phyloP scores from a whole-genome alignment of 2,888 invertebrate genomes.

The Ypsolopha sequella region DNA sequence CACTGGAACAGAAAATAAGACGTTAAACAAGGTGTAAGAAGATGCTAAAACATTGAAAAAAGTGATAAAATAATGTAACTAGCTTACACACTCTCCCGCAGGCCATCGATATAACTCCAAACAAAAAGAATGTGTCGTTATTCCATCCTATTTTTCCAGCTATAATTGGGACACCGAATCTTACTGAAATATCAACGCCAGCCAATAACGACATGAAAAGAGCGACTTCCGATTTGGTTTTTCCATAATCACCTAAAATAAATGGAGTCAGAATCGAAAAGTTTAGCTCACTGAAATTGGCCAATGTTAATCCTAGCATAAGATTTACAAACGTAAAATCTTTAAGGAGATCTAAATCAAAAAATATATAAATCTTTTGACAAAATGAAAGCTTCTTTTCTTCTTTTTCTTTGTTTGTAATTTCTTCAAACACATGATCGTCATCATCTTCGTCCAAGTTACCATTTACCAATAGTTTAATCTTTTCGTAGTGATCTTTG shows the following conservation, averaged over 20 bases:
- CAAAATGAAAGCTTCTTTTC: slow-evolving; percentile 49
- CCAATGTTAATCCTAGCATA: slow-evolving; percentile 78
- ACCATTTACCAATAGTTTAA: slow-evolving; percentile 37
- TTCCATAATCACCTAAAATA: slow-evolving; percentile 77
- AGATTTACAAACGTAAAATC: slow-evolving; percentile 78
- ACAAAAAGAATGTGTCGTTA: slow-evolving; percentile 77
- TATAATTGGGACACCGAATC: slow-evolving; percentile 77
- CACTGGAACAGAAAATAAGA: slow-evolving; percentile 43
- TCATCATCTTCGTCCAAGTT: slow-evolving; percentile 29
- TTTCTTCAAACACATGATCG: slow-evolving; percentile 31
- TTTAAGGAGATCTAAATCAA: slow-evolving; percentile 77
- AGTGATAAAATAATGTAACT: too few relatives aligned
- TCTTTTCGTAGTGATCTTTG: slow-evolving; percentile 26
- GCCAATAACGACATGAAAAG: slow-evolving; percentile 78
- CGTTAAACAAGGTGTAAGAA: not conserved
- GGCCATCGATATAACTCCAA: slow-evolving; percentile 77
- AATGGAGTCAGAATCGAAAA: slow-evolving; percentile 81
- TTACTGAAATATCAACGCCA: slow-evolving; percentile 73
- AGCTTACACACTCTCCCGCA: slow-evolving; percentile 73
- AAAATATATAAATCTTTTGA: slow-evolving; percentile 73
- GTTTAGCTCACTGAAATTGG: slow-evolving; percentile 79
- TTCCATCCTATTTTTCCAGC: slow-evolving; percentile 79
- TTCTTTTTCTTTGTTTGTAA: slow-evolving; percentile 16
- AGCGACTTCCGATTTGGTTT: slow-evolving; percentile 72
- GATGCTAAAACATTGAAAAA: not conserved